Conservation (phyloP, 2,113 vertebrate genomes). For the Nyctibius bracteatus region DNA sequence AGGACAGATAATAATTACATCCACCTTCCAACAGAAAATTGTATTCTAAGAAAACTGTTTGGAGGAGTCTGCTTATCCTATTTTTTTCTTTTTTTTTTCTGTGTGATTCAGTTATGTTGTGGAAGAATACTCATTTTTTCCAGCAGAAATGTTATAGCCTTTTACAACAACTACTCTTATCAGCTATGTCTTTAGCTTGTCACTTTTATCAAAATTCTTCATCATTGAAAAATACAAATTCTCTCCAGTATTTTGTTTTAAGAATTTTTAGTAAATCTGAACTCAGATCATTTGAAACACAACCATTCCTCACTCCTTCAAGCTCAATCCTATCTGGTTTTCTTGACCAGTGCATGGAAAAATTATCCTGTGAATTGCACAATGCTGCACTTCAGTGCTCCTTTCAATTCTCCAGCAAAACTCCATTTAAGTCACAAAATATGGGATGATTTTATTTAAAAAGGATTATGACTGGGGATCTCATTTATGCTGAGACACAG, state of each 20-base stretch:
- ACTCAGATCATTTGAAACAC: not conserved
- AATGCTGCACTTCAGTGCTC: not conserved
- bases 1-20: not conserved
- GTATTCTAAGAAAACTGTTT: not conserved
- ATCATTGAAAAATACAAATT: not conserved
- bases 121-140: not conserved
- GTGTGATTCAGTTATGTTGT: not conserved
- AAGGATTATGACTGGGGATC: not conserved
- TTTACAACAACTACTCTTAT: not conserved
- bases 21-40: not conserved
- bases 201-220: not conserved
- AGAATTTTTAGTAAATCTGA: not conserved
- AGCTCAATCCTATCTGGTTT: not conserved
- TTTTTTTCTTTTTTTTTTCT: not conserved
- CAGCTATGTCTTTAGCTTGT: not conserved
- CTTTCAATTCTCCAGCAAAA: not conserved
- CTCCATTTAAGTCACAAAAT: not conserved
- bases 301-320: not conserved
- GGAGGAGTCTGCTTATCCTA: not conserved
- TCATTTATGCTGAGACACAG: not conserved
- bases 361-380: not conserved
- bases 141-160: not conserved
- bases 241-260: not conserved
- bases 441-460: not conserved
- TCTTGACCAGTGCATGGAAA: not conserved